Evolutionary conservation across 2,113 vertebrate species (phyloP), one percentile per base, ranked within the genome.

Genomic region (Rousettus leschenaultii): DNA sequence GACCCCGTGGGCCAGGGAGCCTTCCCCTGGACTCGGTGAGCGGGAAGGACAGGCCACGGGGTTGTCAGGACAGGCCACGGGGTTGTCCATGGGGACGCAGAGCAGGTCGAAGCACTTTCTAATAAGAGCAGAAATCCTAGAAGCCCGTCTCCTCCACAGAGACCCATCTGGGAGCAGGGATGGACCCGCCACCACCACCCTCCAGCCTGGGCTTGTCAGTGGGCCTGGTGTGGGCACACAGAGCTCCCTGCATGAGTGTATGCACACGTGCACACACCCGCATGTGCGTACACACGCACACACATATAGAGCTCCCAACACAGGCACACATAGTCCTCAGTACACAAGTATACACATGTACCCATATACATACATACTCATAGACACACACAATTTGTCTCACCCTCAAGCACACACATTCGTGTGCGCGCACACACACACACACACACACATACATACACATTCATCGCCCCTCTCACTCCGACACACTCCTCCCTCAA

Each of bases 391-490:
- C 70, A n/a, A 5, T 51, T 16, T 51, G 51, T 51, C 51, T 51
- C 51, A 51, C 51, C 15, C 51, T 51, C 51, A 51, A 33, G 45
- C 55, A 51, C 43, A 40, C 14, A 4, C n/a, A 26, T 35, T 14
- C 13, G 18, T 35, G 26, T 5, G 22, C 5, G 19, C 35, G 8
- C 89, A 74, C 28, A 59, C 16, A 48, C 15, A 57, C 70, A 66
- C 90, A n/a, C 30, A 48, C 65, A 21, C n/a, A 11, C 21, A 21
- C n/a, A 48, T 4, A 66, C 18, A 26, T 59, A 18, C 57, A 15
- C 21, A 1, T 48, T 82, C 22, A 1, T 15, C 2, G 0, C n/a
- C 21, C 26, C n/a, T 51, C 43, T 30, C 66, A 21, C 33, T 14
- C 19, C 43, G 89, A 73, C 59, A 15, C 65, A 28, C n/a, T 28